Base-by-base conservation (phyloP, 2,888 invertebrate species). In the Watsonalla cultraria region DNA sequence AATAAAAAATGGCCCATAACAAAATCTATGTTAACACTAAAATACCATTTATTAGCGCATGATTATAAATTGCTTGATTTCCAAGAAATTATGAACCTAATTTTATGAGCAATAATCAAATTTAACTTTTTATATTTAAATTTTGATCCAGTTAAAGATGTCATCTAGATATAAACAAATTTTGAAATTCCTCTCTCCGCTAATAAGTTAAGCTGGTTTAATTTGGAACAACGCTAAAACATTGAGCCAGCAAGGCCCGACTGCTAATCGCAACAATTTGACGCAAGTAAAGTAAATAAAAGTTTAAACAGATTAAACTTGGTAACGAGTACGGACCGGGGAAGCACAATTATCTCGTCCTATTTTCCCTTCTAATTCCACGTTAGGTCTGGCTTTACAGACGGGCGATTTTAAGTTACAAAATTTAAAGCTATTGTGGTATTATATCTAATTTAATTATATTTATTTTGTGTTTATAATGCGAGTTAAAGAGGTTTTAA, bases 261-360 rank as follows among this genome's bases (percentile, higher is more conserved):
- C 75, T 71, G 76, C 77, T 86, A 87, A 88, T 87, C 82, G 76
- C 73, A 72, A 72, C 80, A 85, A 86, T 86, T 86, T 80, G 66
- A 76, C 77, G 78, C 74, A 79, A 82, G 78, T 70, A 70, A 72
- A 76, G 78, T 86, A 87, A 88, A 88, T 87, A 89, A 89, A 89
- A 90, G 84, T 89, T 86, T 84, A 86, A 84, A 86, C 82, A 84
- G 87, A 89, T 88, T 87, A 87, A 88, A 85, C 82, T 80, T 69
- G 62, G 82, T 82, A 86, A 88, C 78, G 84, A 82, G 82, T 76
- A 68, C 65, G 66, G 59, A 63, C 69, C 69, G 72, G 67, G 69
- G 72, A 65, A 71, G 74, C 61, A 76, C 86, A 87, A 89, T 89
- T 88, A 88, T 88, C 86, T 87, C 80, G 85, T 86, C 86, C 86